Evolutionary conservation across 1,140 invertebrate species (phyloP).

Genomic region (Alviniconcha marisindica): DNA sequence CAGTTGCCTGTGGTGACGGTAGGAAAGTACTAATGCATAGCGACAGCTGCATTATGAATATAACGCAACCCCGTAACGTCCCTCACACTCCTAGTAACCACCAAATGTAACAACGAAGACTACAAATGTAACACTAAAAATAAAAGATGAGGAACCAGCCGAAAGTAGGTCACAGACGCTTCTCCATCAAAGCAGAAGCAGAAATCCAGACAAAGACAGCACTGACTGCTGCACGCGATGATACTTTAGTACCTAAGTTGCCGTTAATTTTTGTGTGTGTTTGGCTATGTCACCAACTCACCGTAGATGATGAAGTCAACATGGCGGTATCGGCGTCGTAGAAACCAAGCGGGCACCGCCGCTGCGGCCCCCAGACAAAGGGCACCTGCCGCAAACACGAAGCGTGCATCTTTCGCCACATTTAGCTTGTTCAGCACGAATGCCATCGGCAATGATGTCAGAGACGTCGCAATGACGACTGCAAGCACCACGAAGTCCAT

Average conservation of each 20-base stretch:
- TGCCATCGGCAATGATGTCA: constrained; percentile 52
- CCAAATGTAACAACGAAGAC: too few relatives aligned
- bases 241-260: too few relatives aligned
- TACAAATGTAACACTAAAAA: too few relatives aligned
- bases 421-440: constrained; percentile 49
- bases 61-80: too few relatives aligned
- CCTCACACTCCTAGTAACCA: too few relatives aligned
- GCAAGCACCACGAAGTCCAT: constrained; percentile 40
- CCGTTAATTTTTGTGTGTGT: neutral
- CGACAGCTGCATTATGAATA: too few relatives aligned
- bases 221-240: too few relatives aligned
- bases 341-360: constrained; percentile 30
- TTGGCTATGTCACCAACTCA: constrained; percentile 35
- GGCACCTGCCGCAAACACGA: constrained; percentile 49
- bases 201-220: too few relatives aligned
- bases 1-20: too few relatives aligned
- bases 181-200: neutral
- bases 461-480: constrained; percentile 48
- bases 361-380: constrained; percentile 41
- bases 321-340: constrained; percentile 43
- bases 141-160: too few relatives aligned
- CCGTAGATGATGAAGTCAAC: constrained; percentile 58
- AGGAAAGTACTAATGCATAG: too few relatives aligned
- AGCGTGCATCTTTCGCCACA: constrained; percentile 48
- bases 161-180: constrained; percentile 37